phyloP scores from a whole-genome alignment of 2,888 invertebrate genomes.

The Bombyx huttoni region DNA sequence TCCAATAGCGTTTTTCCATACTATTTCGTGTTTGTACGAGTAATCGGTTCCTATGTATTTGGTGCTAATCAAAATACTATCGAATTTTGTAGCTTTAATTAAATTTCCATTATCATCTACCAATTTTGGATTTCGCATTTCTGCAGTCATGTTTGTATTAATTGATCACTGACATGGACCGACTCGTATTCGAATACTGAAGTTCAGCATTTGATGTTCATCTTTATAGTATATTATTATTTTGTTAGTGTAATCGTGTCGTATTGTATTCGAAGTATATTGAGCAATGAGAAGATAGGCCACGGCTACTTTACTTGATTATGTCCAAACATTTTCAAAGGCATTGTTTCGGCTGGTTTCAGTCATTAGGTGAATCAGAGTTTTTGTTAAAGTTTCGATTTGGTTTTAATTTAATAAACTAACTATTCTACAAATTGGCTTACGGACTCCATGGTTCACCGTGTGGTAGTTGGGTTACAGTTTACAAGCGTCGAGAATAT shows the following conservation, averaged over 20 bases:
- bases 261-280: constrained; percentile 1
- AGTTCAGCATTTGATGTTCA: neutral
- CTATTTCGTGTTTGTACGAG: constrained; percentile 60
- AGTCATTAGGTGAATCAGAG: too few relatives aligned
- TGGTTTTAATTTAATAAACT: too few relatives aligned
- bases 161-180: neutral
- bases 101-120: neutral
- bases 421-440: too few relatives aligned
- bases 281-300: constrained; percentile 1
- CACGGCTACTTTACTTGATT: neutral
- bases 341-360: neutral
- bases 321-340: neutral
- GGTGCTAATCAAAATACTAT: neutral
- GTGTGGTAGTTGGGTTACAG: too few relatives aligned
- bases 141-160: neutral
- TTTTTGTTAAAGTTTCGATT: too few relatives aligned
- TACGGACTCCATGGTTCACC: too few relatives aligned
- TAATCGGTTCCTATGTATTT: constrained; percentile 39
- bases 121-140: neutral
- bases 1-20: constrained; percentile 75
- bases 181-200: neutral
- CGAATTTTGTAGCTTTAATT: neutral
- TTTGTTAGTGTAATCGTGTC: neutral
- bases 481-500: too few relatives aligned
- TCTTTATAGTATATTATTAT: constrained; percentile 5